Percentiles rank a stretch among this genome's conserved stretches.
Evolutionary conservation across 2,797 vertebrate genomes (phyloP).

Genomic region (Poliocrania exsul): DNA sequence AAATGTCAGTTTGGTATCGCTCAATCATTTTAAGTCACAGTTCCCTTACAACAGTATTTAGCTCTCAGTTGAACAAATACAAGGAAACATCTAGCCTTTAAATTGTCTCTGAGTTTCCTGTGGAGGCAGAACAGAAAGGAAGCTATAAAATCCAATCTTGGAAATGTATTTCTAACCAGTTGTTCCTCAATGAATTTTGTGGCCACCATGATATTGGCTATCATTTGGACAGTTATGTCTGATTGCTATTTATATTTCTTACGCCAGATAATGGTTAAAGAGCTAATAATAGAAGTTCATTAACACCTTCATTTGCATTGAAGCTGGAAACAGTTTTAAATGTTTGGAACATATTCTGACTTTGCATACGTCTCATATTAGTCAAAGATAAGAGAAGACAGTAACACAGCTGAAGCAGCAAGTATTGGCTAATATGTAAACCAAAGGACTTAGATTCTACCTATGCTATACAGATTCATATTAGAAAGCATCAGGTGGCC

Average conservation of each 20-base stretch:
- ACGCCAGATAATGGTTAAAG: not conserved
- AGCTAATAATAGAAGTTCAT: not conserved
- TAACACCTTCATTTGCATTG: not conserved
- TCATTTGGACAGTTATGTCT: not conserved
- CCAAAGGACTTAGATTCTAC: not conserved
- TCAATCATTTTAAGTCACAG: not conserved
- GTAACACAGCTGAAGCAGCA: not conserved
- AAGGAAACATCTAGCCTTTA: not conserved
- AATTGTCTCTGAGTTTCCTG: constrained; percentile 7
- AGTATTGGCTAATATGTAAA: not conserved
- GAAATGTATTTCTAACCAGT: not conserved
- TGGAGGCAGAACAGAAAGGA: not conserved
- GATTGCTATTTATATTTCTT: not conserved
- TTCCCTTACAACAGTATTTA: not conserved
- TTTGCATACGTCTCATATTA: not conserved
- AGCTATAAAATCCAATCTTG: not conserved
- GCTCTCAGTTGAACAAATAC: not conserved
- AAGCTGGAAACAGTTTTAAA: not conserved
- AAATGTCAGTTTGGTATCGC: not conserved
- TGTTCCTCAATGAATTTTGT: not conserved
- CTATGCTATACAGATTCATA: not conserved
- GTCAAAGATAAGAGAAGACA: not conserved
- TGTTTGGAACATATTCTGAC: not conserved
- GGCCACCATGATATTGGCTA: not conserved
- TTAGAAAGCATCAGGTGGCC: not conserved